Percentiles rank a stretch among this genome's conserved stretches.
These are phyloP conservation scores for Lasioglossum malachurum DNA, from an alignment of 2,888 invertebrate genomes.

Conservation along the genomic window DNA sequence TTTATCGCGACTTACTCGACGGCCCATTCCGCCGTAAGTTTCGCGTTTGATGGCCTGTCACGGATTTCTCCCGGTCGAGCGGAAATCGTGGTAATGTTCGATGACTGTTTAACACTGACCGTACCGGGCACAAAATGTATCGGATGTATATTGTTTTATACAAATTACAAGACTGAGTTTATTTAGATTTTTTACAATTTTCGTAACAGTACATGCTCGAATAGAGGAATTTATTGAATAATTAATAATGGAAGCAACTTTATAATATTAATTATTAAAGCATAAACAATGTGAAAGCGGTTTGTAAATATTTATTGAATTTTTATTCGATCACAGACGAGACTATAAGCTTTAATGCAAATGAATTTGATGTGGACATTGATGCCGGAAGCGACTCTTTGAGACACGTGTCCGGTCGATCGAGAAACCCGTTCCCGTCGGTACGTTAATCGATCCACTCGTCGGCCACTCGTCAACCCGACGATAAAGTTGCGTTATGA, in stretches of 20 bases:
- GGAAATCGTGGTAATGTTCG: neutral
- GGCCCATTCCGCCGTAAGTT: neutral
- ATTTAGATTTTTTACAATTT: too few relatives aligned
- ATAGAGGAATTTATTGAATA: too few relatives aligned
- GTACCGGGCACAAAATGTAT: too few relatives aligned
- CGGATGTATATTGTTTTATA: too few relatives aligned
- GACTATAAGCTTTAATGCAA: neutral
- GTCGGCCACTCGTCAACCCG: neutral
- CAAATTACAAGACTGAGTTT: too few relatives aligned
- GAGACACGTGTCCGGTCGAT: neutral
- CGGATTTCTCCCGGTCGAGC: neutral
- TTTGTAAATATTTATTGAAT: neutral
- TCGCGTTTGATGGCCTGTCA: neutral
- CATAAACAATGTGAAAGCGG: too few relatives aligned
- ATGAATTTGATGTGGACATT: neutral
- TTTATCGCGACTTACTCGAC: neutral
- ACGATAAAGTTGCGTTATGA: slow-evolving; percentile 20
- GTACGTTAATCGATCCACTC: neutral
- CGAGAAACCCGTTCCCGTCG: neutral
- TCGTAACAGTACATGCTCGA: too few relatives aligned
- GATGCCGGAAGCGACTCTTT: neutral
- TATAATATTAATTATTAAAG: too few relatives aligned
- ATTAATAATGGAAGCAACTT: too few relatives aligned
- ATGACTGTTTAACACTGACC: neutral
- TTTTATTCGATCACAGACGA: neutral